Percentiles rank a stretch among this genome's conserved stretches.
Evolutionary conservation across 2,113 vertebrate genomes (phyloP).

Genomic region (Corythoichthys intestinalis): DNA sequence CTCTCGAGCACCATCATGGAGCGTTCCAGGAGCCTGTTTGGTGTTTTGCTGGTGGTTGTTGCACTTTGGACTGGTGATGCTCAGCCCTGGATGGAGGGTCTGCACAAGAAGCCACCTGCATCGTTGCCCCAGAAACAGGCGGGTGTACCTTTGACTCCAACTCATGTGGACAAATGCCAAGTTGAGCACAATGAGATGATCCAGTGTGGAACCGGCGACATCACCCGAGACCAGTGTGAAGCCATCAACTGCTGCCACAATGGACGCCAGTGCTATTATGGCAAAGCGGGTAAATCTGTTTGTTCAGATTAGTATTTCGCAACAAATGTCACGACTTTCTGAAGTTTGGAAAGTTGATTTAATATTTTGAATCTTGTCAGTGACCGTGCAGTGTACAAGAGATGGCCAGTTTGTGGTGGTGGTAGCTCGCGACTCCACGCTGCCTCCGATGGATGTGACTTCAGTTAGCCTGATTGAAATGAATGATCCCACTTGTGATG

Average conservation of each 20-base stretch:
- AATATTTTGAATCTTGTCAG: slow-evolving; percentile 28
- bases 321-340: too few species aligned
- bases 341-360: too few species aligned
- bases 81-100: slow-evolving; percentile 16
- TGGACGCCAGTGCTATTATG: slow-evolving; percentile 61
- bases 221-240: slow-evolving; percentile 50
- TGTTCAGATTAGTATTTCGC: too few species aligned
- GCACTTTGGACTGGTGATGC: slow-evolving; percentile 21
- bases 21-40: slow-evolving; percentile 24
- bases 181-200: slow-evolving; percentile 49
- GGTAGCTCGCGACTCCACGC: slow-evolving; percentile 56
- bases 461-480: slow-evolving; percentile 54
- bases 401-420: slow-evolving; percentile 73
- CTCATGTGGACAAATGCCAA: slow-evolving; percentile 46
- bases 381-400: slow-evolving; percentile 72
- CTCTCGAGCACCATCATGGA: slow-evolving; percentile 42
- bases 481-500: slow-evolving; percentile 36
- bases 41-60: slow-evolving; percentile 17
- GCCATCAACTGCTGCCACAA: slow-evolving; percentile 66
- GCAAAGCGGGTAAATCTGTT: slow-evolving; percentile 52
- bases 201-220: slow-evolving; percentile 49
- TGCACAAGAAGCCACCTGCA: slow-evolving; percentile 12
- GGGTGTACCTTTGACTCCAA: not conserved
- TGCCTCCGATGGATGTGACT: slow-evolving; percentile 58
- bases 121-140: not conserved